Evolutionary conservation across 2,888 invertebrate genomes (phyloP).

Genomic region (Candidula unifasciata): DNA sequence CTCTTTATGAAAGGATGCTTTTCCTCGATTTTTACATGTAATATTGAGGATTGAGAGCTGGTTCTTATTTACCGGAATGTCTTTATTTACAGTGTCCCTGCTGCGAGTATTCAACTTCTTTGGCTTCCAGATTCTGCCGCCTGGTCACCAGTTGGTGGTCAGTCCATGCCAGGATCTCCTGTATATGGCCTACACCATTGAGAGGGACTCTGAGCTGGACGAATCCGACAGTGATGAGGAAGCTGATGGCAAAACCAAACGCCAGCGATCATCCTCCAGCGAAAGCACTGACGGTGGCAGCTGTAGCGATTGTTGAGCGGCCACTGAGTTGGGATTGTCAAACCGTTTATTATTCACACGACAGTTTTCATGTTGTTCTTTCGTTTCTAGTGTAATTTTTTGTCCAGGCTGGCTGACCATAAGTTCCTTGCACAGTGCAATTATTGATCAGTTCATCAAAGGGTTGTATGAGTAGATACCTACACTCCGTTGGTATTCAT

Average conservation of each 20-base stretch:
- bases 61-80: too few relatives aligned
- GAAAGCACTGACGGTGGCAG: conserved; percentile 41
- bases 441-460: not conserved
- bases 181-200: conserved; percentile 81
- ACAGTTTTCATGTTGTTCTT: not conserved
- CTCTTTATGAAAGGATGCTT: too few relatives aligned
- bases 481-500: not conserved
- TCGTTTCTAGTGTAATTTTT: not conserved
- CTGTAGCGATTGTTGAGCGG: conserved; percentile 42
- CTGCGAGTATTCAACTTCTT: conserved; percentile 97
- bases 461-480: not conserved
- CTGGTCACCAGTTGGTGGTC: conserved; percentile 86
- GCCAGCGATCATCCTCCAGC: conserved; percentile 28
- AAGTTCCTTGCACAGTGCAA: too few relatives aligned
- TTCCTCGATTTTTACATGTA: too few relatives aligned
- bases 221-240: conserved; percentile 47
- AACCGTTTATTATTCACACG: conserved; percentile 32
- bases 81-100: conserved; percentile 85
- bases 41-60: too few relatives aligned
- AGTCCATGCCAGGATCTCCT: conserved; percentile 83
- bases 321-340: conserved; percentile 22
- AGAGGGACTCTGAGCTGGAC: conserved; percentile 53
- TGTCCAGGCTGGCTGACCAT: not conserved
- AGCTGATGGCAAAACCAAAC: not conserved
- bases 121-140: conserved; percentile 92